Conservation (phyloP, 2,113 vertebrate species). For the Hirundichthys speculiger region DNA sequence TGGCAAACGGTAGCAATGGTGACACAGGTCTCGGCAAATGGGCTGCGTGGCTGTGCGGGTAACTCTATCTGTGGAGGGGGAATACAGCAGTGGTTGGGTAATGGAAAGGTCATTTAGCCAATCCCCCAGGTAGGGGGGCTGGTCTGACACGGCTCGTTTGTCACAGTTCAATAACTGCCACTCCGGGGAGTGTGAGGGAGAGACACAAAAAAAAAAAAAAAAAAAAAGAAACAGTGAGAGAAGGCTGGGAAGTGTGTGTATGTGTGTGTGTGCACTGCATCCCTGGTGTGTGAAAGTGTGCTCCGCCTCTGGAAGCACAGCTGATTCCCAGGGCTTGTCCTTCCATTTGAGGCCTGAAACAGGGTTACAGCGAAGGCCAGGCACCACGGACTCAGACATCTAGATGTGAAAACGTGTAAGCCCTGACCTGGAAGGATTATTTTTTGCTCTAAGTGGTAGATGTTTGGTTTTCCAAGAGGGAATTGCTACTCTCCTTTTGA, state of each 20-base stretch:
- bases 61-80: constrained; percentile 74
- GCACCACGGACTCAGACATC: constrained; percentile 39
- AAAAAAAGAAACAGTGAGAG: constrained; percentile 49
- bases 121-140: constrained; percentile 76
- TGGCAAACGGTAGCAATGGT: constrained; percentile 39
- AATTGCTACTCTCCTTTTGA: constrained; percentile 29
- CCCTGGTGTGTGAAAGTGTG: constrained; percentile 33
- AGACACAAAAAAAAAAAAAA: constrained; percentile 51
- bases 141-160: constrained; percentile 81
- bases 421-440: constrained; percentile 44
- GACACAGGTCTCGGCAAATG: constrained; percentile 67
- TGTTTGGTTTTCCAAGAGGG: constrained; percentile 45
- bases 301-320: constrained; percentile 57
- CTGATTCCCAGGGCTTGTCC: constrained; percentile 76
- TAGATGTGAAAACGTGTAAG: constrained; percentile 46
- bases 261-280: constrained; percentile 28
- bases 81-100: constrained; percentile 77
- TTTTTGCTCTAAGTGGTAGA: constrained; percentile 44
- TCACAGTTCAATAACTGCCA: constrained; percentile 84
- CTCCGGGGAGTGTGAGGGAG: constrained; percentile 69
- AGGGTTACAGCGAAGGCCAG: constrained; percentile 59
- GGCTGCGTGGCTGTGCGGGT: constrained; percentile 64
- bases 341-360: constrained; percentile 74
- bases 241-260: constrained; percentile 31
- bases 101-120: constrained; percentile 82